Base-by-base conservation (phyloP, 2,888 invertebrate species). In the Sesia apiformis region DNA sequence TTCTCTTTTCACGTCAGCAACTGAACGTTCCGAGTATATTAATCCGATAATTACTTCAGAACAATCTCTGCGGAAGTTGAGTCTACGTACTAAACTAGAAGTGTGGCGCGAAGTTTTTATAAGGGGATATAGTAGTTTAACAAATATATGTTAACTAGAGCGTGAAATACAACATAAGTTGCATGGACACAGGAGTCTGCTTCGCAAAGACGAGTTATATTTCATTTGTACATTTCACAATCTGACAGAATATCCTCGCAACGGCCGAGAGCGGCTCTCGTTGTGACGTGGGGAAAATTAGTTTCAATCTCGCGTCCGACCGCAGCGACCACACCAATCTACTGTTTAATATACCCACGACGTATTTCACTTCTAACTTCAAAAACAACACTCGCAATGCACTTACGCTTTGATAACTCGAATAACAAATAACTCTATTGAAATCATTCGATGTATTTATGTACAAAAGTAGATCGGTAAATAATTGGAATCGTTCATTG, bases 11-110 rank as follows among this genome's bases (percentile, higher is more conserved):
- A 74, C 81, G 81, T 81, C 81, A 81, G 73, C 75, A 70, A 70
- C 69, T 75, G 69, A 78, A 72, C 72, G 77, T 70, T 81, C 78
- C 68, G 66, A 81, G 83, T 82, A 77, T 86, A 86, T 85, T 86
- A 86, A 85, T 86, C 84, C 84, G 80, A 83, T 86, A 87, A 87
- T 86, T 86, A 83, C 87, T 86, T 86, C 78, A 81, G 81, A 86
- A 88, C 86, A 87, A 86, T 85, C 83, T 78, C 80, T 65, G 67
- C 71, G 62, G 72, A 85, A 85, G 78, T 86, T 85, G 71, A 75
- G 68, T 71, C 64, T 60, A 62, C 62, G 63, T 66, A 62, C 70
- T 67, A 70, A 70, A 67, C 70, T 66, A 75, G 76, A 76, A 79
- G 71, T 65, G 68, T 66, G 63, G 65, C 67, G 60, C 63, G 52